phyloP scores from a whole-genome alignment of 1,140 invertebrate species.

The Campoletis sonorensis region DNA sequence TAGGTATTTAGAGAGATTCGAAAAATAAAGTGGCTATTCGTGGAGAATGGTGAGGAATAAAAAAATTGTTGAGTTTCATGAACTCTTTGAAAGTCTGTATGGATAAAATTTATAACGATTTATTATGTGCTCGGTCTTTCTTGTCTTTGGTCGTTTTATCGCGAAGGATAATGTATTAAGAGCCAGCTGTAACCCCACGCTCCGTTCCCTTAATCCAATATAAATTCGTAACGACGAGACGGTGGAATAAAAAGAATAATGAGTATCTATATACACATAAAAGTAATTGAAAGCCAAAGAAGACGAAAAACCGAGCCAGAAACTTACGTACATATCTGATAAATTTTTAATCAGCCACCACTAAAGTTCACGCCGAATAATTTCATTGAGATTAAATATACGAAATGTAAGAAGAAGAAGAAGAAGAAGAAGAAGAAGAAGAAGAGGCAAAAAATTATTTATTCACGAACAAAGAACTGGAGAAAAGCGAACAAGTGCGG shows the following conservation, averaged over 20 bases:
- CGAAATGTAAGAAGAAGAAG: neutral
- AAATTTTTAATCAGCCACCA: constrained; percentile 6
- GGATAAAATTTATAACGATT: constrained; percentile 1
- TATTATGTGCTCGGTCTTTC: constrained; percentile 13
- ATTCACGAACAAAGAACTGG: neutral
- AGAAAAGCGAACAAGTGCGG: neutral
- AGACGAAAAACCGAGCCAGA: neutral
- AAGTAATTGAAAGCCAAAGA: neutral
- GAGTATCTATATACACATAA: neutral
- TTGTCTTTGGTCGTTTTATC: constrained; percentile 22
- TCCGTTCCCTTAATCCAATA: neutral
- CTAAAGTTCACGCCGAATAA: neutral
- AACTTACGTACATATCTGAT: neutral
- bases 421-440: too few relatives aligned
- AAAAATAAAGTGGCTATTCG: neutral
- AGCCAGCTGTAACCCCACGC: neutral
- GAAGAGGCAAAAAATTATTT: neutral
- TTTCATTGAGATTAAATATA: neutral
- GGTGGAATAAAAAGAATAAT: neutral
- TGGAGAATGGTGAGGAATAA: neutral
- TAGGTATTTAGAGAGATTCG: neutral
- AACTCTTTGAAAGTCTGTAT: neutral
- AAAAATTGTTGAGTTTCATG: neutral
- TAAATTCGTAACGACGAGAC: constrained; percentile 19
- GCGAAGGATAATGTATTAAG: constrained; percentile 16